These are phyloP conservation scores for Mythimna pallens DNA, from an alignment of 2,888 invertebrate genomes.

Conservation along the genomic window DNA sequence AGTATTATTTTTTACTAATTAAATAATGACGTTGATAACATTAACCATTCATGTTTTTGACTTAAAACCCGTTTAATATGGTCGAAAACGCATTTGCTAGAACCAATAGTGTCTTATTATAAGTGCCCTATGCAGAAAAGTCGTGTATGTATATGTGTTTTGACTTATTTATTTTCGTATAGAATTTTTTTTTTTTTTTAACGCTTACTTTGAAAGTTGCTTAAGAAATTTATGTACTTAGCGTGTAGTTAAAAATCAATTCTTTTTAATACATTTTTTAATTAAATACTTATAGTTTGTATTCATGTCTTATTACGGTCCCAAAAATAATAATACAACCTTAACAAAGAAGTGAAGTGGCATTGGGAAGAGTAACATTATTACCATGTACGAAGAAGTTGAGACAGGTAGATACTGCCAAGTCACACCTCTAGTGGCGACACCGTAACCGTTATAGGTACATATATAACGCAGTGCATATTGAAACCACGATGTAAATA, in stretches of 20 bases:
- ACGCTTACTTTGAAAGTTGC: background rate
- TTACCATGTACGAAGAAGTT: background rate
- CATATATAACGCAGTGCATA: no score
- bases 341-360: background rate
- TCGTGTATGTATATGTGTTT: background rate
- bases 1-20: no score
- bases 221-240: background rate
- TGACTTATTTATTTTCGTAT: background rate
- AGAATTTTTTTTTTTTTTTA: constrained; percentile 12
- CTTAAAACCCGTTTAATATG: no score
- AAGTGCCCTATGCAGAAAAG: background rate
- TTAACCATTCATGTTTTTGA: background rate
- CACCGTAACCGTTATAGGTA: no score
- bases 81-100: background rate
- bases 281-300: background rate
- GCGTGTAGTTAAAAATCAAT: background rate
- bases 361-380: background rate
- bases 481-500: no score
- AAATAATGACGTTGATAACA: no score
- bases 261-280: constrained; percentile 12
- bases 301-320: background rate
- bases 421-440: no score
- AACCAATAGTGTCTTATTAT: constrained; percentile 14
- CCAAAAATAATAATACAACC: background rate
- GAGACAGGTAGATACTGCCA: no score